A percentile compares a stretch with the other conserved stretches of the same genome.
phyloP scores from a whole-genome alignment of 2,113 vertebrate species.

The Macrotis lagotis region DNA sequence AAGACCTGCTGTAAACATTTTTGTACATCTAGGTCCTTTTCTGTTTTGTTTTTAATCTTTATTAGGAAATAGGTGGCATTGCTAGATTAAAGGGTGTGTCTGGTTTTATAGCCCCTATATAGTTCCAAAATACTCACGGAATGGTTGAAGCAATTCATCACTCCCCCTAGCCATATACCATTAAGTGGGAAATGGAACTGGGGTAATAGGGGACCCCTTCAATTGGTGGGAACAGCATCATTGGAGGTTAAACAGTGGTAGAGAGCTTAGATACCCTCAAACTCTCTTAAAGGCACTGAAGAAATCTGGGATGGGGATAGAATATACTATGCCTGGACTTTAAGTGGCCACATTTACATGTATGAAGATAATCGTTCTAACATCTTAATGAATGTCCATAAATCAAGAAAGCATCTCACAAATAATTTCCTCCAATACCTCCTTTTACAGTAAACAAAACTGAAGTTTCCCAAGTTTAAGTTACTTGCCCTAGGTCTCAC shows the following conservation, averaged over 20 bases:
- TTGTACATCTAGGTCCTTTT: too few relatives aligned
- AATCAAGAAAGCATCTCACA: neutral
- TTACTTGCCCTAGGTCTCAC: neutral
- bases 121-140: too few relatives aligned
- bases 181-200: neutral
- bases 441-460: neutral
- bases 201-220: neutral
- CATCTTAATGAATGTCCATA: neutral
- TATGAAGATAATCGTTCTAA: neutral
- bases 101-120: too few relatives aligned
- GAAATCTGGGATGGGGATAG: neutral
- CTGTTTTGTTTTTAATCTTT: too few relatives aligned
- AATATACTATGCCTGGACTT: neutral
- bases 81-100: too few relatives aligned
- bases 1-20: too few relatives aligned
- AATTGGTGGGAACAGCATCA: neutral
- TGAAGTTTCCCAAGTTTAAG: neutral
- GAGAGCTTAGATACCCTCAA: neutral
- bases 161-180: too few relatives aligned
- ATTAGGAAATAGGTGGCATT: too few relatives aligned
- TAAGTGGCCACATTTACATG: neutral
- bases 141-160: too few relatives aligned
- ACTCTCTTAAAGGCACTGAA: neutral
- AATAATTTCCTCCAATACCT: neutral
- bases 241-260: neutral